Conservation (phyloP, 2,797 vertebrate species). For the Bufotes viridis region DNA sequence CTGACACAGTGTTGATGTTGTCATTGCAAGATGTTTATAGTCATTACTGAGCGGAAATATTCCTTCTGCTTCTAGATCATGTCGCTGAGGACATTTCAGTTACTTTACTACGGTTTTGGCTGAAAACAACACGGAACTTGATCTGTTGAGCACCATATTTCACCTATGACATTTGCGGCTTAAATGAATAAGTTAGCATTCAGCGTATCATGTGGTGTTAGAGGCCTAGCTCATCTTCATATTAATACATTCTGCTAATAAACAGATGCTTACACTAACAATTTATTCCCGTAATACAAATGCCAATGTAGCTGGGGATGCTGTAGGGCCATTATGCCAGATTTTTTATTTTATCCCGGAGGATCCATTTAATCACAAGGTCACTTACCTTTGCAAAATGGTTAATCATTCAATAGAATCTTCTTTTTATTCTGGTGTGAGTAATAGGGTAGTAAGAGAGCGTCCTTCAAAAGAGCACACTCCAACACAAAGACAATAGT, state of each 20-base stretch:
- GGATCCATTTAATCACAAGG: slow-evolving; percentile 3
- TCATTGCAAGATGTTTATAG: background rate
- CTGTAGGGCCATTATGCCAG: background rate
- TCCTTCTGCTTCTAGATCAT: background rate
- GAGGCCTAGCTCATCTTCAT: slow-evolving; percentile 43
- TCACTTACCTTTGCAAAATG: slow-evolving; percentile 14
- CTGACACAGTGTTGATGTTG: background rate
- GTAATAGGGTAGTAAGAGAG: background rate
- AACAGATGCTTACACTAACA: slow-evolving; percentile 15
- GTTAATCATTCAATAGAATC: background rate
- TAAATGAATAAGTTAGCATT: slow-evolving; percentile 55
- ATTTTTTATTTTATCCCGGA: background rate
- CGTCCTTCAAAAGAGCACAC: background rate
- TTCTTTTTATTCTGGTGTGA: background rate
- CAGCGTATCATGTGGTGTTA: slow-evolving; percentile 38
- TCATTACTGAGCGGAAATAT: background rate
- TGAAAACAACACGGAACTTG: slow-evolving; percentile 49
- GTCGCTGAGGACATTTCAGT: background rate
- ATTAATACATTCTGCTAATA: slow-evolving; percentile 50
- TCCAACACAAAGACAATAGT: background rate
- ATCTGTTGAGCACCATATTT: slow-evolving; percentile 59
- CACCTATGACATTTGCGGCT: slow-evolving; percentile 58
- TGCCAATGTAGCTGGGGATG: background rate
- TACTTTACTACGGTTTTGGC: slow-evolving; percentile 34
- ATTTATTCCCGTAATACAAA: slow-evolving; percentile 28